Conservation (phyloP, 2,113 vertebrate genomes). For the Notechis scutatus region DNA sequence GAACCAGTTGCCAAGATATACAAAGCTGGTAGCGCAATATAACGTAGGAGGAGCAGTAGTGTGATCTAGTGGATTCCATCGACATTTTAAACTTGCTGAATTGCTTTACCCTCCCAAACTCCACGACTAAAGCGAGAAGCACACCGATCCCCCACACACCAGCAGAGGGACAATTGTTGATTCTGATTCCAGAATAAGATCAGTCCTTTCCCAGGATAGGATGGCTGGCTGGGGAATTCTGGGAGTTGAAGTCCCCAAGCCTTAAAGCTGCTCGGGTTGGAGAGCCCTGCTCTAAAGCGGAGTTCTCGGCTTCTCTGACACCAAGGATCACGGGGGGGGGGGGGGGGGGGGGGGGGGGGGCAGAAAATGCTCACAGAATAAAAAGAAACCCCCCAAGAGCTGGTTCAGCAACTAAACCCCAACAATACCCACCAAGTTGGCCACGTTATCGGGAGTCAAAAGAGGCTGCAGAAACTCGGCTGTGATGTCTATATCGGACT, state of each 20-base stretch:
- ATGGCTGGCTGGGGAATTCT: no score
- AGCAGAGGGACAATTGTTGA: fast-evolving
- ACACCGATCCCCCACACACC: neutral
- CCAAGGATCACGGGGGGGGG: no score
- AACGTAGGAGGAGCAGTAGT: no score
- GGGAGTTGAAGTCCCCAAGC: neutral
- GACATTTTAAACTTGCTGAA: neutral
- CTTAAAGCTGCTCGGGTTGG: neutral
- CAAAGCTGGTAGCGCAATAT: neutral
- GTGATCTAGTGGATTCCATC: neutral
- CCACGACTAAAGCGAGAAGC: neutral
- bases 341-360: no score
- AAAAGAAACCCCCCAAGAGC: neutral
- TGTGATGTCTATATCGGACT: constrained; percentile 88
- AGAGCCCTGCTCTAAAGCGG: neutral
- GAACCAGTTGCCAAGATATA: neutral
- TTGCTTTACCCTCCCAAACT: neutral
- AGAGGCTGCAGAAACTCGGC: constrained; percentile 87
- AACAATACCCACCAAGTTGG: constrained; percentile 79
- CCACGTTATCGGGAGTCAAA: constrained; percentile 84
- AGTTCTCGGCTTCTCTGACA: neutral
- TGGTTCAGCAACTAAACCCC: no score
- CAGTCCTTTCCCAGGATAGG: neutral
- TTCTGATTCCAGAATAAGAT: neutral
- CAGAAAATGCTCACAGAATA: fast-evolving